Base-by-base conservation (phyloP, 2,797 vertebrate genomes). In the Tamandua tetradactyla region DNA sequence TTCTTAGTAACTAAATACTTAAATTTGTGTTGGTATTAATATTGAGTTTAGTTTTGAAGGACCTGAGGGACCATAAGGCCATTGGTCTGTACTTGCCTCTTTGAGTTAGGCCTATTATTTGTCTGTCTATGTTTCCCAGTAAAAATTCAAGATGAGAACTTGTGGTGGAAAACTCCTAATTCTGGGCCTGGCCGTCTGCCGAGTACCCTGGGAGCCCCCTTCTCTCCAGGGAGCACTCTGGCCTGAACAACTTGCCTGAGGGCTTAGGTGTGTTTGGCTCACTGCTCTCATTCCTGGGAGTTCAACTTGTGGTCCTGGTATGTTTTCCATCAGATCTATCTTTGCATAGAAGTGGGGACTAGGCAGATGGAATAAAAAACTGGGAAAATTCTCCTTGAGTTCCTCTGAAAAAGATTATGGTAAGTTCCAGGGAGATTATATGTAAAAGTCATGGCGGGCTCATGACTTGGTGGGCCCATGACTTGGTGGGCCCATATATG, bases 281-380 rank as follows among this genome's bases (percentile, higher is more conserved):
- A 55, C 57, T 64, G 80, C 52, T 74, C 14, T 91, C 94, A 96
- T 95, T 97, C 75, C 91, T 87, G 30, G 30, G 87, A 89, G 88
- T 89, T 91, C 86, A 93, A 37, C n/a, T 93, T 71, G 80, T 94
- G 93, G 86, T 91, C 83, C 40, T 42, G 23, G 37, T 44, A 3
- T 92, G 57, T 62, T 93, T 95, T 94, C 62, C 87, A 82, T 93
- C 57, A 89, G 61, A 89, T 89, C 93, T 88, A 72, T 93, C 76
- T 96, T 94, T 84, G 40, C 82, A 61, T 35, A 89, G 14, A 93
- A 68, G 87, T 37, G 68, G 11, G 57, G 62, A 74, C 2, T 42
- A 49, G n/a, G 64, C 13, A 72, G 42, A 25, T 49, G 8, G n/a
- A 92, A 59, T 37, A 69, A 59, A 78, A 95, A 94, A 85, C 62